phyloP scores from a whole-genome alignment of 2,797 vertebrate genomes.

The Sebastes aleutianus region DNA sequence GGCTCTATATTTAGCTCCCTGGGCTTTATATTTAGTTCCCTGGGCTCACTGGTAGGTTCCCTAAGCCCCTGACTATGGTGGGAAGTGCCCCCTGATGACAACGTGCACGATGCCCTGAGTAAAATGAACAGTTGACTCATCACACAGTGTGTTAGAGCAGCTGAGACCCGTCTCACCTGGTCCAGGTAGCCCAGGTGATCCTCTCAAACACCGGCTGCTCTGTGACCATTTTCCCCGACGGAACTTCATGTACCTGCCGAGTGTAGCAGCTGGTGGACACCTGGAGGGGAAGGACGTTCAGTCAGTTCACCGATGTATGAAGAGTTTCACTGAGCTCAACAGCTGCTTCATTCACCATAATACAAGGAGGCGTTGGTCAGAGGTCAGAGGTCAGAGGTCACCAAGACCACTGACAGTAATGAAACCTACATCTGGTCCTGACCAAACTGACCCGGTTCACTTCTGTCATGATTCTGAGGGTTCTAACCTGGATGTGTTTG shows the following conservation, averaged over 20 bases:
- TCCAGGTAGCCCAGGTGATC: slow-evolving; percentile 98
- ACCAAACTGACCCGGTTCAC: background rate
- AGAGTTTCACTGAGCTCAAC: background rate
- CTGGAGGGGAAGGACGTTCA: slow-evolving; percentile 61
- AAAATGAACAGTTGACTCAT: too few species aligned
- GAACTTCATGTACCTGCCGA: slow-evolving; percentile 92
- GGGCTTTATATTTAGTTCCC: too few species aligned
- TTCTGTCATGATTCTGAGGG: background rate
- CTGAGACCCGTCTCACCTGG: slow-evolving; percentile 82
- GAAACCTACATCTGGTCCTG: background rate
- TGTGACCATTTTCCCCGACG: slow-evolving; percentile 88
- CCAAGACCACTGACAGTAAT: background rate
- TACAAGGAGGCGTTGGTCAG: background rate
- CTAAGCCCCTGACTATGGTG: too few species aligned
- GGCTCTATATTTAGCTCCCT: too few species aligned
- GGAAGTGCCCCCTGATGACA: too few species aligned
- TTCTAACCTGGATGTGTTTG: slow-evolving; percentile 89
- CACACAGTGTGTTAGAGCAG: background rate
- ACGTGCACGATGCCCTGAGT: too few species aligned
- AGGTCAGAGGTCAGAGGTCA: background rate
- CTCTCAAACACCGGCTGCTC: slow-evolving; percentile 85
- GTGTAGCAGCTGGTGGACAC: slow-evolving; percentile 93
- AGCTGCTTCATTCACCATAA: background rate
- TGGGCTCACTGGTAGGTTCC: too few species aligned
- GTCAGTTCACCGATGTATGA: background rate